phyloP scores from a whole-genome alignment of 2,888 invertebrate genomes.

The Acanthosepion pharaonis region DNA sequence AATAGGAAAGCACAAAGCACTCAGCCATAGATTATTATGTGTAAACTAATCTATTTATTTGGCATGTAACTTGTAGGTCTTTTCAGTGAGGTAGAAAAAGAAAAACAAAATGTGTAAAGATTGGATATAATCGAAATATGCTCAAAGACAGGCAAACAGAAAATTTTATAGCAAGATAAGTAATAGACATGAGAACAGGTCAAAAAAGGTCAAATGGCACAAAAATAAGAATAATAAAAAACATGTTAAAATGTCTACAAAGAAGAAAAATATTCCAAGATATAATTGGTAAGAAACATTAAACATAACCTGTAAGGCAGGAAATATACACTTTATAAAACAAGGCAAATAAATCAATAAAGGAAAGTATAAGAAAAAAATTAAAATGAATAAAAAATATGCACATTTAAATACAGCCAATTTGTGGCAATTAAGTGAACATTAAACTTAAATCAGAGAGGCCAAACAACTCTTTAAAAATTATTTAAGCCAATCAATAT shows the following conservation, averaged over 20 bases:
- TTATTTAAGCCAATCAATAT: not conserved
- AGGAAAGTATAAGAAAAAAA: not conserved
- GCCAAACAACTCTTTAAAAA: not conserved
- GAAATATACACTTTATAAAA: not conserved
- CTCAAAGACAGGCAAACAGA: not conserved
- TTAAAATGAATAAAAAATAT: not conserved
- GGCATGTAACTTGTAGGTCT: not conserved
- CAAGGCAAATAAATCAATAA: not conserved
- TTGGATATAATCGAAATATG: not conserved
- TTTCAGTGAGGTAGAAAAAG: not conserved
- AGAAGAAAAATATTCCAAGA: no score
- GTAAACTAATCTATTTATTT: slow-evolving; percentile 21
- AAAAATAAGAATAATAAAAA: not conserved
- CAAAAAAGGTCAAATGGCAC: not conserved
- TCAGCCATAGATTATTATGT: not conserved
- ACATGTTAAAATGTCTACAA: no score
- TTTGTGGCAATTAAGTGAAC: not conserved
- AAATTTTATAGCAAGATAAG: not conserved
- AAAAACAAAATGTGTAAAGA: not conserved
- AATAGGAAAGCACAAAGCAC: not conserved
- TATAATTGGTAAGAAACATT: not conserved
- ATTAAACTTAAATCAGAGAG: not conserved
- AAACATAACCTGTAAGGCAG: not conserved
- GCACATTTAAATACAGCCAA: not conserved
- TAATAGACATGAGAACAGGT: not conserved